Evolutionary conservation across 2,113 vertebrate genomes (phyloP).

Genomic region (Pseudorasbora parva): DNA sequence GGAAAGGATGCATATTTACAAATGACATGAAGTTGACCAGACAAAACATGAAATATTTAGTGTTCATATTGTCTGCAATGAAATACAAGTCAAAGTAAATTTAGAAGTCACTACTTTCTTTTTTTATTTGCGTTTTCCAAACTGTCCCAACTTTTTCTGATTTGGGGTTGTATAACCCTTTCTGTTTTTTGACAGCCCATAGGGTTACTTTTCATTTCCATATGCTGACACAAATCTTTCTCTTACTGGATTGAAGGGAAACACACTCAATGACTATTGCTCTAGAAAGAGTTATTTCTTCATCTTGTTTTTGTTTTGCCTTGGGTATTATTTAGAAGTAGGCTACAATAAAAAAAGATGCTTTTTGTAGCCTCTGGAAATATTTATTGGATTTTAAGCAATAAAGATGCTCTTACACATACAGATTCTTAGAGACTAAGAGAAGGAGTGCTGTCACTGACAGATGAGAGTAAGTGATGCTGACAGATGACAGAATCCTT

Average conservation of each 20-base stretch:
- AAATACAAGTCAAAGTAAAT: too few relatives aligned
- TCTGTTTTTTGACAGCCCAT: neutral
- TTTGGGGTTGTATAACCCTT: too few relatives aligned
- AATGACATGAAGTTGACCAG: too few relatives aligned
- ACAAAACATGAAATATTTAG: too few relatives aligned
- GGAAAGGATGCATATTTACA: too few relatives aligned
- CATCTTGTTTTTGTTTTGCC: neutral
- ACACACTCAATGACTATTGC: neutral
- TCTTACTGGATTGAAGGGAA: neutral
- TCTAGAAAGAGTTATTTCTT: constrained; percentile 12
- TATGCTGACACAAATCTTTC: neutral
- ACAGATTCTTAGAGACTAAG: neutral
- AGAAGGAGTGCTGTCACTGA: neutral
- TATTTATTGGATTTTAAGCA: constrained; percentile 2
- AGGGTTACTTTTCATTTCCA: constrained; percentile 11
- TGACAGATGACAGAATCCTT: neutral
- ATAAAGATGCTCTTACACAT: neutral
- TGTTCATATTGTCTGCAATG: too few relatives aligned
- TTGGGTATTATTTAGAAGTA: neutral
- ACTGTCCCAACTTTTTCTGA: too few relatives aligned
- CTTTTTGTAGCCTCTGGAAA: neutral
- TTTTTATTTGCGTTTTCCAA: too few relatives aligned
- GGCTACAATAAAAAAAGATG: neutral
- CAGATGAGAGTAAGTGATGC: neutral
- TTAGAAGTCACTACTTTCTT: too few relatives aligned